Base-by-base conservation (phyloP, 1,140 invertebrate species). In the Chymomyza costata region DNA sequence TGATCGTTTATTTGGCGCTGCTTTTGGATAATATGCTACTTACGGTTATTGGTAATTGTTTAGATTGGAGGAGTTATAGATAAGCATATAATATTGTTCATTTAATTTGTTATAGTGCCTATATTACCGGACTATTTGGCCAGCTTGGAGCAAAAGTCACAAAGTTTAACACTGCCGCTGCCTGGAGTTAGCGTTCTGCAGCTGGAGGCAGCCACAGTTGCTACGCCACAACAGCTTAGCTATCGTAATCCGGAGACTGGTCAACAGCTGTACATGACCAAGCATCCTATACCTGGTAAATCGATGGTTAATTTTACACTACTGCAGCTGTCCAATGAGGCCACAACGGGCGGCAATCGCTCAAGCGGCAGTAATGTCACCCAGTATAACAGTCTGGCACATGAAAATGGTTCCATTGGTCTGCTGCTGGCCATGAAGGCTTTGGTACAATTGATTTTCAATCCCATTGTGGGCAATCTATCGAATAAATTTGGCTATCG, bases 381-480 rank as follows among this genome's bases (percentile, higher is more conserved):
- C 48, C 18, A 37, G 39, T 32, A 49, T 58, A 34, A 50, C 30
- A 32, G 48, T 48, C 45, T 61, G 64, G 56, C 53, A 11, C 86
- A 62, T 66, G 93, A 94, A 80, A 94, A 95, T 83, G 90, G 91
- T 3, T 88, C 91, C 66, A 90, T 96, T 19, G 95, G 94, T 13
- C 84, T 95, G 10, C 86, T 97, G 56, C 89, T 96, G 55, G 94
- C 94, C 30, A 94, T 93, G 17, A 96, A 96, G 87, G 94, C 95
- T 18, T 86, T 96, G 28, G 91, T 96, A 6, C 95, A 97, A 87
- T 88, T 97, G 54, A 84, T 94, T 49, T 89, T 92, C 63, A 97
- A 96, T 86, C 94, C 94, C 2, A 88, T 94, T 30, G 89, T 96
- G 32, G 94, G 94, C 17, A 89, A 89, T 49, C 93, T 92, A 1